Conservation (phyloP, 2,113 vertebrate genomes). For the Pogona vitticeps region DNA sequence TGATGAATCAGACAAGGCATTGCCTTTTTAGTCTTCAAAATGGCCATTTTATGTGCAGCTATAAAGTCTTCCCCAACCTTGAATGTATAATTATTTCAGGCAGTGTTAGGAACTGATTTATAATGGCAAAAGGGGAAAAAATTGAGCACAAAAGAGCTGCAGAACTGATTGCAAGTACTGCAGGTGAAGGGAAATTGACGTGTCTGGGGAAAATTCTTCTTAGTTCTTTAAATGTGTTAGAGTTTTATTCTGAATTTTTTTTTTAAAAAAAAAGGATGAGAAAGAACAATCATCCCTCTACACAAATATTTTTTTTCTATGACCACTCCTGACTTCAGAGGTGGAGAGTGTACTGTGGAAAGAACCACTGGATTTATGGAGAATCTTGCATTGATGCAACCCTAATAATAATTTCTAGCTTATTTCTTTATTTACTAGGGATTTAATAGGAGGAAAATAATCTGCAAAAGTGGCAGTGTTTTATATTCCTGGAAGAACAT, state of each 20-base stretch:
- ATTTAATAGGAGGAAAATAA: slow-evolving; percentile 29
- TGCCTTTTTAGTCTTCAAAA: slow-evolving; percentile 26
- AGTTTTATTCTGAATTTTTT: slow-evolving; percentile 45
- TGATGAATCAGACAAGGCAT: slow-evolving; percentile 56
- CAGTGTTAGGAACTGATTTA: slow-evolving; percentile 25
- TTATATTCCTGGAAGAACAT: slow-evolving; percentile 33
- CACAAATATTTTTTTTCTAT: slow-evolving; percentile 24
- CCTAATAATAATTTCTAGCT: slow-evolving; percentile 37
- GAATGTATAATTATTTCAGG: slow-evolving; percentile 48
- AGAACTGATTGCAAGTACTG: slow-evolving; percentile 44
- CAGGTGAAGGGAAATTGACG: slow-evolving; percentile 29
- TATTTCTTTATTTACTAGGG: neutral
- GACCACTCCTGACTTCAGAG: slow-evolving; percentile 38
- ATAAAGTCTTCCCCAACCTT: neutral
- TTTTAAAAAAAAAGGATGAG: slow-evolving; percentile 11
- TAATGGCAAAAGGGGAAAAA: slow-evolving; percentile 30
- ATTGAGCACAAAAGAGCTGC: slow-evolving; percentile 63
- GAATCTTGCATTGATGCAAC: neutral
- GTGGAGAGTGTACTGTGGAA: slow-evolving; percentile 24
- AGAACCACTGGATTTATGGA: slow-evolving; percentile 36
- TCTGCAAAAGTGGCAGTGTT: neutral
- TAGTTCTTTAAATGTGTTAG: slow-evolving; percentile 47
- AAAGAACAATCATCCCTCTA: slow-evolving; percentile 24
- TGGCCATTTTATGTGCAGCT: slow-evolving; percentile 68
- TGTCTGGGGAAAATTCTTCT: slow-evolving; percentile 37